Conservation (phyloP, 2,113 vertebrate genomes). For the Cyrtonyx montezumae region DNA sequence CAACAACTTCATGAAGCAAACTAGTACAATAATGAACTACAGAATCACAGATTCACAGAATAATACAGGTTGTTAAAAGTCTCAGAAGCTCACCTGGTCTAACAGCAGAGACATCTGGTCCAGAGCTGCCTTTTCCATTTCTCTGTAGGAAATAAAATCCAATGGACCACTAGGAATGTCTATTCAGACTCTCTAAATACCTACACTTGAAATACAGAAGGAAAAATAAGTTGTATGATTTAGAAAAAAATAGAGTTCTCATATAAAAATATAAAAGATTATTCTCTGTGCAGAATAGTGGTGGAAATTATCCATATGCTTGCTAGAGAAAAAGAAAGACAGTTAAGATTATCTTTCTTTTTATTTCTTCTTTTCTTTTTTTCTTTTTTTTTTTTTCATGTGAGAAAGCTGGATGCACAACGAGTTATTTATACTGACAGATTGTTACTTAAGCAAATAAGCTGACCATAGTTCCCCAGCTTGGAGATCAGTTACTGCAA, state of each 20-base stretch:
- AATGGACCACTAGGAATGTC: neutral
- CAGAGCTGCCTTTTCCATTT: neutral
- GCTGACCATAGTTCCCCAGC: neutral
- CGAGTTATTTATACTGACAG: neutral
- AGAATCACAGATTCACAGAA: neutral
- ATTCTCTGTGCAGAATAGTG: neutral
- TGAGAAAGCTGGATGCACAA: neutral
- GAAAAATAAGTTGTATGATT: neutral
- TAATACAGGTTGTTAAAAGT: neutral
- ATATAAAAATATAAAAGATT: neutral
- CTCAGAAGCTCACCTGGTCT: neutral
- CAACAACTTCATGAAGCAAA: neutral
- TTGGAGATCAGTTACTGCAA: neutral
- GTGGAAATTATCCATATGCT: neutral
- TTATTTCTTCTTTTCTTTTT: neutral
- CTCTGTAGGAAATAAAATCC: neutral
- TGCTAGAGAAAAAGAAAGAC: neutral
- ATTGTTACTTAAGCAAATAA: constrained; percentile 31
- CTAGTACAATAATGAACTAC: neutral
- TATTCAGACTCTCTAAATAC: neutral
- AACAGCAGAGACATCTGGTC: neutral
- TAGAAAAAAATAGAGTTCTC: neutral
- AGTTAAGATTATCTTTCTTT: neutral
- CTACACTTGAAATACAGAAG: neutral
- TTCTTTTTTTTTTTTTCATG: neutral